Conservation (phyloP, 2,113 vertebrate genomes). For the Xyrauchen texanus region DNA sequence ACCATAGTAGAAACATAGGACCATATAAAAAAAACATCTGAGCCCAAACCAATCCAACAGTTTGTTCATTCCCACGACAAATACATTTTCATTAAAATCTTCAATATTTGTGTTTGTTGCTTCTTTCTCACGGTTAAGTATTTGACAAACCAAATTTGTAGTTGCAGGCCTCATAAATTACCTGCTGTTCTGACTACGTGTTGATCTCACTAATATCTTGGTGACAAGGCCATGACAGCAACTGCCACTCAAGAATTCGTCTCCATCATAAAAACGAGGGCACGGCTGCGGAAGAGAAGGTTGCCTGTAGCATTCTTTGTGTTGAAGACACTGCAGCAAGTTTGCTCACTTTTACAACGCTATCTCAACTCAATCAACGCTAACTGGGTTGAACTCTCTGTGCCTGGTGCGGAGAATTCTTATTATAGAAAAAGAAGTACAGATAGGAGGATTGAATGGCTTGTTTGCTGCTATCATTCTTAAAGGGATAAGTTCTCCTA, state of each 20-base stretch:
- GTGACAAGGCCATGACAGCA: constrained; percentile 3
- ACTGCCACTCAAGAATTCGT: constrained; percentile 5
- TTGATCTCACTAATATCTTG: background rate
- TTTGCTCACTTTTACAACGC: background rate
- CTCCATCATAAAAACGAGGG: background rate
- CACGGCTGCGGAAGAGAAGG: background rate
- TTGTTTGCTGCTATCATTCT: background rate
- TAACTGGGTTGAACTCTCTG: background rate
- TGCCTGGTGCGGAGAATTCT: background rate
- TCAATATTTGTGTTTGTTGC: background rate
- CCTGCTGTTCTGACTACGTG: background rate
- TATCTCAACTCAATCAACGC: background rate
- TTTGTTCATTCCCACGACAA: background rate
- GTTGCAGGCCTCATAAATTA: background rate
- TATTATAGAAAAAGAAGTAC: background rate
- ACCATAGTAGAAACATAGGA: background rate
- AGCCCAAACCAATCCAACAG: background rate
- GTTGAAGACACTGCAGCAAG: background rate
- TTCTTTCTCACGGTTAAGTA: background rate
- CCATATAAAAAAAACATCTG: background rate
- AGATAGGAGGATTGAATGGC: background rate
- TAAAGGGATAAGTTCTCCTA: no score
- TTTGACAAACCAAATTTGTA: background rate
- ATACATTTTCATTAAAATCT: background rate
- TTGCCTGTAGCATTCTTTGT: constrained; percentile 14